phyloP scores from a whole-genome alignment of 2,888 invertebrate genomes.

The Sphecodes monilicornis region DNA sequence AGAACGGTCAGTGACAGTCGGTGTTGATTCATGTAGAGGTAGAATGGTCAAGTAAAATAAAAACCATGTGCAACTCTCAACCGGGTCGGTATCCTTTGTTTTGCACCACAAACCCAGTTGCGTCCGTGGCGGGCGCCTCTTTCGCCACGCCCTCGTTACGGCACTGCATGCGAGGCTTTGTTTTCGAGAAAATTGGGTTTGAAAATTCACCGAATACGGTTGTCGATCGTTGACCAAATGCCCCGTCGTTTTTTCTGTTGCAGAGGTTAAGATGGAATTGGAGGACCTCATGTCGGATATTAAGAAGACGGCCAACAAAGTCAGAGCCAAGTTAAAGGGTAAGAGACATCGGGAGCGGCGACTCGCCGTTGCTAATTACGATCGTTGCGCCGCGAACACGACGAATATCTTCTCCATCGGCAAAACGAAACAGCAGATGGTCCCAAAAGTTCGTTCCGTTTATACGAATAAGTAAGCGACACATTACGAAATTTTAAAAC shows the following conservation, averaged over 20 bases:
- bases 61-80: too few relatives aligned
- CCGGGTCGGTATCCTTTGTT: too few relatives aligned
- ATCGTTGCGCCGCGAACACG: background rate
- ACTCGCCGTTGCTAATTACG: background rate
- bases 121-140: too few relatives aligned
- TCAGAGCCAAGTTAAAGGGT: slow-evolving; percentile 99
- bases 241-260: slow-evolving; percentile 26
- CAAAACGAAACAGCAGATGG: background rate
- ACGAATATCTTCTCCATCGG: background rate
- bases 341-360: slow-evolving; percentile 80
- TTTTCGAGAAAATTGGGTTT: too few relatives aligned
- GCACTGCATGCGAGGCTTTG: too few relatives aligned
- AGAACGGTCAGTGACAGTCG: too few relatives aligned
- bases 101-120: too few relatives aligned
- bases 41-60: too few relatives aligned
- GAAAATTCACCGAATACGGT: background rate
- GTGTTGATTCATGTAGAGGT: too few relatives aligned
- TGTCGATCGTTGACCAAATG: background rate
- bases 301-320: slow-evolving; percentile 99
- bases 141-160: too few relatives aligned
- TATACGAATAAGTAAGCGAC: background rate
- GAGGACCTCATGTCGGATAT: slow-evolving; percentile 99
- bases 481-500: background rate
- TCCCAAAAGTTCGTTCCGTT: background rate
- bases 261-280: slow-evolving; percentile 99